phyloP scores from a whole-genome alignment of 2,888 invertebrate species.

The Drosophila anomalipes region DNA sequence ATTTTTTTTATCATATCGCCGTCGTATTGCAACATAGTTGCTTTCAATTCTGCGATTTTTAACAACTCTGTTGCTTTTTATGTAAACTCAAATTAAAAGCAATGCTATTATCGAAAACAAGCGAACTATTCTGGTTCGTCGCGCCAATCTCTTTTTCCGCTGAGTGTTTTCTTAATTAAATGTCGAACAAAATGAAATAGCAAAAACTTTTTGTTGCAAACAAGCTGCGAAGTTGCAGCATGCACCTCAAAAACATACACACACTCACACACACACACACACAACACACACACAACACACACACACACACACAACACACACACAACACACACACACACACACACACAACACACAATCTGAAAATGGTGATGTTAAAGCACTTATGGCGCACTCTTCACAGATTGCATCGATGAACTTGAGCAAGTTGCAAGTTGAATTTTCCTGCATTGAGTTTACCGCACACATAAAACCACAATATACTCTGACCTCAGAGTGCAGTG shows the following conservation, averaged over 20 bases:
- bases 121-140: slow-evolving; percentile 18
- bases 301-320: not conserved
- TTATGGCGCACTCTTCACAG: slow-evolving; percentile 37
- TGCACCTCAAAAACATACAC: slow-evolving; percentile 1
- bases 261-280: not conserved
- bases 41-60: slow-evolving; percentile 3
- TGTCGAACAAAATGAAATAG: slow-evolving; percentile 31
- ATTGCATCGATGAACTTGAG: slow-evolving; percentile 15
- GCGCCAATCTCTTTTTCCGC: slow-evolving; percentile 3
- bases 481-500: slow-evolving; percentile 23
- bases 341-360: not conserved
- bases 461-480: slow-evolving; percentile 66
- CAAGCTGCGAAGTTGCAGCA: slow-evolving; percentile 6
- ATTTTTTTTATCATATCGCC: not conserved
- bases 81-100: slow-evolving; percentile 48
- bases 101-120: slow-evolving; percentile 26
- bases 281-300: not conserved
- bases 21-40: slow-evolving; percentile 1
- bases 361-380: slow-evolving; percentile 51
- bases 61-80: slow-evolving; percentile 7
- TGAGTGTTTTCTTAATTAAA: slow-evolving; percentile 62
- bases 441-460: slow-evolving; percentile 11
- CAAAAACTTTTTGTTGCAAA: slow-evolving; percentile 19
- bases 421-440: slow-evolving; percentile 28
- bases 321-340: not conserved